A percentile compares a stretch with the other conserved stretches of the same genome.
Evolutionary conservation across 1,140 invertebrate species (phyloP).

Genomic region (Apis florea): DNA sequence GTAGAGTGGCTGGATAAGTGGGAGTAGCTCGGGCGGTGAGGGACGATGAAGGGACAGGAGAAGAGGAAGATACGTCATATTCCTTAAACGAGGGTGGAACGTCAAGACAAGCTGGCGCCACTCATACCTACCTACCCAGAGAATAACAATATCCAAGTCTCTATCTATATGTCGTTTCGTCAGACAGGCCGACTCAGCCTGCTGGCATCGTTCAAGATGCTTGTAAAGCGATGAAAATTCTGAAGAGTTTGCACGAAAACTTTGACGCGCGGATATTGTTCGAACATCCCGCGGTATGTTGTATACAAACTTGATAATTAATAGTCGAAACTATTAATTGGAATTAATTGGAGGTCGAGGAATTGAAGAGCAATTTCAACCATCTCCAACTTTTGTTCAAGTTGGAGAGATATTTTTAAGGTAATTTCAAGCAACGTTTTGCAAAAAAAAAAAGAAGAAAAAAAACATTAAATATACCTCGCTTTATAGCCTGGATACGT

Average conservation of each 20-base stretch:
- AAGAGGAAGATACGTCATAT: slow-evolving; percentile 52
- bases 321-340: neutral
- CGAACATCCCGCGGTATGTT: no score
- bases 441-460: no score
- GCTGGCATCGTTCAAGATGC: neutral
- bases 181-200: slow-evolving; percentile 10
- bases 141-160: slow-evolving; percentile 56
- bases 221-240: neutral
- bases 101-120: slow-evolving; percentile 55
- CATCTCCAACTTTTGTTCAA: no score
- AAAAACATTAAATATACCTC: no score
- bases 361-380: no score
- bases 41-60: slow-evolving; percentile 2
- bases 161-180: slow-evolving; percentile 55
- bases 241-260: neutral
- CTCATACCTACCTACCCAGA: slow-evolving; percentile 51
- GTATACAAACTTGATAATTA: neutral
- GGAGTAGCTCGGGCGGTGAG: slow-evolving; percentile 7
- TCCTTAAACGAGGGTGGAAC: slow-evolving; percentile 54
- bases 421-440: no score
- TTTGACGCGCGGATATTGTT: slow-evolving; percentile 6
- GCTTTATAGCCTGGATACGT: no score
- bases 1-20: slow-evolving; percentile 34
- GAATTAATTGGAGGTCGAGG: neutral
- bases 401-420: no score